Conservation (phyloP, 2,113 vertebrate genomes). For the Pedetes capensis region DNA sequence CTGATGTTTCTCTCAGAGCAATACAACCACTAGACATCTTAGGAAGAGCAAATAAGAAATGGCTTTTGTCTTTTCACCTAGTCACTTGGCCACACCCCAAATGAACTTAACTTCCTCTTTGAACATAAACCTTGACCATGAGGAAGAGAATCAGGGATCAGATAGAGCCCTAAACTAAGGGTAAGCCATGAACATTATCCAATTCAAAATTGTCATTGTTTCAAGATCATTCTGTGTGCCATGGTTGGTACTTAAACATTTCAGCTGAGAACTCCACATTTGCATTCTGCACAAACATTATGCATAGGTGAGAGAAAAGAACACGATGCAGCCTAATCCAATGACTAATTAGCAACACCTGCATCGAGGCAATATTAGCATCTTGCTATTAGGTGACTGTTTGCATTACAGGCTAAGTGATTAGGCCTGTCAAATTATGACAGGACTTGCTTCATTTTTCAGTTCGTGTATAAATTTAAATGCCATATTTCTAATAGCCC, state of each 20-base stretch:
- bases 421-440: constrained; percentile 72
- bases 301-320: constrained; percentile 40
- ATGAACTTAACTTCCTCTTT: neutral
- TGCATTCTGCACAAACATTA: constrained; percentile 61
- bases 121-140: neutral
- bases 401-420: constrained; percentile 55
- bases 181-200: neutral
- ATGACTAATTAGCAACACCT: constrained; percentile 73
- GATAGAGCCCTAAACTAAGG: neutral
- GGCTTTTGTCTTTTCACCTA: neutral
- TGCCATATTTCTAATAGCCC: constrained; percentile 51
- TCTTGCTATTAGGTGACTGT: constrained; percentile 49
- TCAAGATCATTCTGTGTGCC: constrained; percentile 20
- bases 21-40: neutral
- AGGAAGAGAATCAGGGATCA: neutral
- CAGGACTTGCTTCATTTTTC: constrained; percentile 49
- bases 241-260: neutral
- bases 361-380: constrained; percentile 28
- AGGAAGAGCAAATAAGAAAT: neutral
- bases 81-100: neutral
- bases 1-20: neutral
- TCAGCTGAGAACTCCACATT: constrained; percentile 1
- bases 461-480: constrained; percentile 65
- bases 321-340: neutral
- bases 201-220: neutral